Base-by-base conservation (phyloP, 2,113 vertebrate genomes). In the Mandrillus leucophaeus region DNA sequence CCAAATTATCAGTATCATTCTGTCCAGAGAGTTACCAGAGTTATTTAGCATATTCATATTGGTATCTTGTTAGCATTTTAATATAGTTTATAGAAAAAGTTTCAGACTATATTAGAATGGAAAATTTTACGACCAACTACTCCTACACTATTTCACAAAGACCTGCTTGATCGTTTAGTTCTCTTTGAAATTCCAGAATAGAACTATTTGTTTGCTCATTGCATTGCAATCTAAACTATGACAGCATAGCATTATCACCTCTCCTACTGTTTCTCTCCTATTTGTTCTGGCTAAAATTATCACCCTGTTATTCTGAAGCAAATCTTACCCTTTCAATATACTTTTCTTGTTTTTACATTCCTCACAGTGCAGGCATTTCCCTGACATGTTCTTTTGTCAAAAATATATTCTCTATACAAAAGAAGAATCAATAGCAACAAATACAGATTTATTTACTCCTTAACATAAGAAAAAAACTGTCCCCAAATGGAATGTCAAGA, bases 271-370 rank as follows among this genome's bases (percentile, higher is more conserved):
- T 75, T 95, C 43, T 76, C 4, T 70, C 8, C 52, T 86, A 11
- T 40, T 86, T 92, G n/a, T 95, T 96, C 38, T 92, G 40, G 20
- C 80, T 96, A 95, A 93, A 97, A 95, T 96, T 75, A 93, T 17
- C 92, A 86, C 66, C 35, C 22, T 95, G 52, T 59, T 96, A 66
- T 95, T 83, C 79, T 73, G n/a, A 35, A 86, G 8, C 61, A 96
- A 92, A 86, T 88, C 11, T 97, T 97, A 91, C 79, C 27, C 35
- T 97, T 94, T 96, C 68, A 93, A 75, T 45, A 83, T 1, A 88
- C 4, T 73, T 88, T 90, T 43, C 6, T 94, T 89, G 11, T 40
- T 96, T 93, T 88, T 76, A 83, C 61, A 8, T 78, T 90, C 20
- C 18, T 93, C 18, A 68, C 9, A 75, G 38, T n/a, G 17, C 57